Percentiles rank a stretch among this genome's conserved stretches.
phyloP scores from a whole-genome alignment of 2,113 vertebrate genomes.

The Lepus americanus region DNA sequence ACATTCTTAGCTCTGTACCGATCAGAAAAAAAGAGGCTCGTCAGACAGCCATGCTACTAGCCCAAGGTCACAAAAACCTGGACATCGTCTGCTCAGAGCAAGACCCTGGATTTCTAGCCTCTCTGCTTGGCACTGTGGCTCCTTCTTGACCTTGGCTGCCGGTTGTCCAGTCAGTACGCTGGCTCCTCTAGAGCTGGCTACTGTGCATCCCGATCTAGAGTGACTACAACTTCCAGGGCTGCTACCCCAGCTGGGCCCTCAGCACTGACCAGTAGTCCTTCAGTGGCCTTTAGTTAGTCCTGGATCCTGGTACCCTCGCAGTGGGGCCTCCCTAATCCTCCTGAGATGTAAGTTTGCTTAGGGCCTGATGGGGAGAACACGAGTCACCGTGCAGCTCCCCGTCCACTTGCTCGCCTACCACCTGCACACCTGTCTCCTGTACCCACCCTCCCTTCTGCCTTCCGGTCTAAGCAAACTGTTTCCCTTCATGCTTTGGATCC shows the following conservation, averaged over 20 bases:
- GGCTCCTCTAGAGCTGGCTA: accelerated
- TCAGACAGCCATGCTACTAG: neutral
- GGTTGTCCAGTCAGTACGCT: neutral
- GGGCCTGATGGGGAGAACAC: accelerated
- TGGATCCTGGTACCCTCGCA: accelerated
- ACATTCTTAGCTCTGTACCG: neutral
- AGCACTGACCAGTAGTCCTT: neutral
- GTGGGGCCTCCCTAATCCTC: neutral
- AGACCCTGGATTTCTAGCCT: neutral
- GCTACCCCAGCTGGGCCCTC: no score
- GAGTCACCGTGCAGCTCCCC: no score
- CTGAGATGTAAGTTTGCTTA: neutral
- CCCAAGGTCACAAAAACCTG: neutral
- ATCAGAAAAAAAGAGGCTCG: neutral
- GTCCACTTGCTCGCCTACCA: neutral
- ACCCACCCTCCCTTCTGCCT: neutral
- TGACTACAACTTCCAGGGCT: neutral
- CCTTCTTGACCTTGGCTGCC: accelerated
- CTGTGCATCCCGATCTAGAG: accelerated
- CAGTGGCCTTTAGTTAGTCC: neutral
- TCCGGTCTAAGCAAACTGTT: neutral
- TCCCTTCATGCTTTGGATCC: neutral
- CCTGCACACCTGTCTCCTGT: accelerated
- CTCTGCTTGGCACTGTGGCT: neutral
- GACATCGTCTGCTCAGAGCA: neutral